Percentiles rank a stretch among this genome's conserved stretches.
Conservation (phyloP, 2,797 vertebrate species). For the Myiotriccus ornatus region DNA sequence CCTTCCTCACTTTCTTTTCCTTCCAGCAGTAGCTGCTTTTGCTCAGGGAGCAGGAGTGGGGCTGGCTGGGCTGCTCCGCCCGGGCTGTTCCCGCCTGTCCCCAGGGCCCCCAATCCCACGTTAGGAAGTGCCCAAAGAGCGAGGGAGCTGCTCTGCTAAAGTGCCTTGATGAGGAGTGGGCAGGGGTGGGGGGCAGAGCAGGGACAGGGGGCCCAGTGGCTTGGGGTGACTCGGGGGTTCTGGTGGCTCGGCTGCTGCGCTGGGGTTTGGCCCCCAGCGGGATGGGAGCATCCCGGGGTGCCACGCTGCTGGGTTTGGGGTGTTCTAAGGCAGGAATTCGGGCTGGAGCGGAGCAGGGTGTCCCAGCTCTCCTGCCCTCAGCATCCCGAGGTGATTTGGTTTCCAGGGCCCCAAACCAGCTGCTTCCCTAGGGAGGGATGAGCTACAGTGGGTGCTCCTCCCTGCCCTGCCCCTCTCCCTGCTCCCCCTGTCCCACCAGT, state of each 20-base stretch:
- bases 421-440: not conserved
- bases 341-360: rapidly evolving
- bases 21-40: slow-evolving; percentile 57
- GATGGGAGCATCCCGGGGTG: not conserved
- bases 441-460: not conserved
- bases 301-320: rapidly evolving
- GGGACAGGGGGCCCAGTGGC: not conserved
- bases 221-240: not conserved
- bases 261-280: not conserved
- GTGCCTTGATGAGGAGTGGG: slow-evolving; percentile 57
- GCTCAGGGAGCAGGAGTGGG: slow-evolving; percentile 49
- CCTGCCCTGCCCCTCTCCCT: not conserved
- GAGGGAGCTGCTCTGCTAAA: slow-evolving; percentile 65
- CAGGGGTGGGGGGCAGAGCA: slow-evolving; percentile 11
- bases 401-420: not conserved
- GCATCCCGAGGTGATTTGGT: not conserved
- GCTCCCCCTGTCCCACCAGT: not conserved
- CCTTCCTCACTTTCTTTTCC: slow-evolving; percentile 32
- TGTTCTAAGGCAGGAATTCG: not conserved
- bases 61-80: not conserved
- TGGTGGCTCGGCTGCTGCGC: rapidly evolving
- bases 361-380: not conserved
- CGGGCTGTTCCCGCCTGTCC: not conserved
- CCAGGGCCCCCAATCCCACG: not conserved
- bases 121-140: slow-evolving; percentile 57